Base-by-base conservation (phyloP, 1,140 invertebrate species). In the Plectrocnemia conspersa region DNA sequence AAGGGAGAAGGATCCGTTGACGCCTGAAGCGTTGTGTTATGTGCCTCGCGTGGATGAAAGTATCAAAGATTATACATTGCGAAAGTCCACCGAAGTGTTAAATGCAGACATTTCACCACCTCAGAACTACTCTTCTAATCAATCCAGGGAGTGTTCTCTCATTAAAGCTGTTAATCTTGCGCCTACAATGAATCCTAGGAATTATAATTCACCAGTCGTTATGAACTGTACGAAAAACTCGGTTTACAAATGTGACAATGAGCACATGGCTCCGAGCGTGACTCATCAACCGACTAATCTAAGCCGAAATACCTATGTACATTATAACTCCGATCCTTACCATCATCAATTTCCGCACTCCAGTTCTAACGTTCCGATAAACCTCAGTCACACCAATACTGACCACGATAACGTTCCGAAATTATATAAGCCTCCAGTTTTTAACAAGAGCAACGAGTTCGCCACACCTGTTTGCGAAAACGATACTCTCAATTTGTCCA, bases 311-410 rank as follows among this genome's bases (percentile, higher is more conserved):
- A 56, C 18, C 35, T 42, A 23, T 24, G 27, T 11, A 1, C 29
- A 45, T 21, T 15, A 15, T 23, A 16, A 18, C 21, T 32, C 13
- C 9, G 18, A 29, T 11, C 2, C 11, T 21, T 3, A 11, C 1
- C 16, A 45, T 35, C 13, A 15, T 25, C 52, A 25, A 13, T 2
- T 19, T 22, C 41, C 2, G 25, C 33, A 32, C 2, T 16, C 41
- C 23, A 33, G 32, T 40, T 4, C 11, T 4, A 50, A 57, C 16
- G 19, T 54, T 13, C 72, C 72, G 15, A 74, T 74, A 52, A 74
- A 74, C 60, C 63, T 73, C 11, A 74, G 72, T 63, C 69, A 65
- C 62, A 68, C 68, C 63, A 66, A 66, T 2, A 68, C 70, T 9
- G 41, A 50, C 7, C 21, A 36, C 23, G 38, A 41, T 21, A 16